A percentile compares a stretch with the other conserved stretches of the same genome.
These are phyloP conservation scores for Pseudorhiza aurosa DNA, from an alignment of 30 jellyfish, hydroid and myxozoan genomes.

Conservation along the genomic window DNA sequence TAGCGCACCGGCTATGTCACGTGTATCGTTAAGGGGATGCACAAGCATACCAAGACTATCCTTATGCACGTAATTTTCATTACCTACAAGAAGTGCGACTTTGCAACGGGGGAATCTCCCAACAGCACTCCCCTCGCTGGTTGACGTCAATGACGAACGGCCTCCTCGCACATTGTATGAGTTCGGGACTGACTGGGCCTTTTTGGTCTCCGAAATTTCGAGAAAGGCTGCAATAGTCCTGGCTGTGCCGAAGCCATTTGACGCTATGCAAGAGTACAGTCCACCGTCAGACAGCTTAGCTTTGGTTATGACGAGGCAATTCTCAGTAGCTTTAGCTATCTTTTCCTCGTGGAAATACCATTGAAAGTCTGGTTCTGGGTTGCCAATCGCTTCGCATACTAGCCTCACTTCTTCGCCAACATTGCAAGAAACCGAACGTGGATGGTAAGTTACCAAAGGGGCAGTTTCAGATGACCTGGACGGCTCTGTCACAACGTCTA, in stretches of 20 bases:
- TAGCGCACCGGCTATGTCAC: conserved; percentile 80
- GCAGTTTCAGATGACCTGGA: conserved; percentile 11
- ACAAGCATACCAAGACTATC: conserved; percentile 77
- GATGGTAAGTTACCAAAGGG: conserved; percentile 83
- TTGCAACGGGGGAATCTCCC: conserved; percentile 69
- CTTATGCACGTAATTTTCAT: conserved; percentile 58
- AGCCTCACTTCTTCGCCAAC: conserved; percentile 61
- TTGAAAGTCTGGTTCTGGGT: conserved; percentile 85
- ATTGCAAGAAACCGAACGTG: conserved; percentile 48
- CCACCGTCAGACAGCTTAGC: conserved; percentile 65
- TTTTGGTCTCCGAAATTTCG: conserved; percentile 21
- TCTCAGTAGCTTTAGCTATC: conserved; percentile 49
- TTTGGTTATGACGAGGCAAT: conserved; percentile 18
- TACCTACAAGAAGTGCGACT: conserved; percentile 87
- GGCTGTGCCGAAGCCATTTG: conserved; percentile 70
- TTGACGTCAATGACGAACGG: conserved; percentile 16
- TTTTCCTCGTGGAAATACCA: conserved; percentile 68
- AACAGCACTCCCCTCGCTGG: not conserved
- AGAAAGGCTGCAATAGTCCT: conserved; percentile 62
- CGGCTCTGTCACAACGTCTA: conserved; percentile 54
- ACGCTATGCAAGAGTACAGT: conserved; percentile 63
- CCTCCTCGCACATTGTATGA: conserved; percentile 30
- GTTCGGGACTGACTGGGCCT: not conserved
- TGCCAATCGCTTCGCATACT: conserved; percentile 89
- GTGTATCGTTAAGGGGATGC: conserved; percentile 88